Base-by-base conservation (phyloP, 2,888 invertebrate genomes). In the Palloptera scutellata region DNA sequence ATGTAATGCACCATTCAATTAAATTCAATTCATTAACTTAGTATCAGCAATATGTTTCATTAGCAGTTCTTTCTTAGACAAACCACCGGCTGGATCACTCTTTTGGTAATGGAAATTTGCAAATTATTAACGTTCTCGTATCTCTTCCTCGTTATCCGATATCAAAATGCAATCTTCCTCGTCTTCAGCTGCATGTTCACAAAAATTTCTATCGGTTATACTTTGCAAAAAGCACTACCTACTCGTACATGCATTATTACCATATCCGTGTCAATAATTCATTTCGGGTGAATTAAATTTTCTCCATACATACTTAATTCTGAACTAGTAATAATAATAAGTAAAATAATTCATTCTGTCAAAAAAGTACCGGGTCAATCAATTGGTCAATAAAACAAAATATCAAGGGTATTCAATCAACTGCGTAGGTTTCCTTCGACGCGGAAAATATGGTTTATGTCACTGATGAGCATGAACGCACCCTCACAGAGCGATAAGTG, bases 121-220 rank as follows among this genome's bases (percentile, higher is more conserved):
- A 82, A 74, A 76, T 80, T 64, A 82, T 63, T 81, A 80, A 4
- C 78, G 75, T 70, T 82, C 82, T 13, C 79, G 77, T 19, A 76
- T 65, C 66, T 82, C 82, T 66, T 82, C 82, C 58, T 82, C 82
- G 43, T 78, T 80, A 66, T 77, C 80, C 57, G 48, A n/a, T 40
- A 81, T 69, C 70, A 82, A 72, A 55, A 80, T 77, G 66, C 78
- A 81, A 55, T 81, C 81, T n/a, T 81, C 72, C 12, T 72, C 72
- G 19, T 74, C 72, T 2, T 68, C 70, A 12, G 68, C 62, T n/a
- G n/a, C n/a, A n/a, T n/a, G n/a, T n/a, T 81, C 78, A 19, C 78
- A 79, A 69, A 81, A 82, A 11, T 79, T 76, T 52, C 75, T 75
- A 66, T 83, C 80, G 17, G 81, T 81, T 71, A 82, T 83, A 13